These are phyloP conservation scores for Pachymerium ferrugineum DNA, from an alignment of 2,888 invertebrate species.

Conservation along the genomic window DNA sequence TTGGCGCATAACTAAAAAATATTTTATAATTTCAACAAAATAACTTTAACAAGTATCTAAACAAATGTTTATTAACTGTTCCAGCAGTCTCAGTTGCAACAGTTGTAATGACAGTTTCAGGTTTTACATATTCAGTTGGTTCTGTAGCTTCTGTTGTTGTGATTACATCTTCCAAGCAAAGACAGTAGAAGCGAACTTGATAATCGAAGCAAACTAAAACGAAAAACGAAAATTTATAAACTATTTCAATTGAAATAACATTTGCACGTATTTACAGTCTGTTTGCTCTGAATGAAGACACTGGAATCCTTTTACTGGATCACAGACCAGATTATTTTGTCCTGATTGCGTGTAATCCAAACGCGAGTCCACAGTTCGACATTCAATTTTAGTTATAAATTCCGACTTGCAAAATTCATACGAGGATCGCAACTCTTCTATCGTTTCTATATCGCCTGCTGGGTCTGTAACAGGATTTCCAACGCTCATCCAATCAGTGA, in stretches of 20 bases:
- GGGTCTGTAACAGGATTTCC: conserved; percentile 40
- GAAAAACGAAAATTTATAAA: neutral
- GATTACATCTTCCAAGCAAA: conserved; percentile 36
- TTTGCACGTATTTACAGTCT: neutral
- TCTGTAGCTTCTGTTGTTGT: conserved; percentile 29
- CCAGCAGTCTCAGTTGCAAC: neutral
- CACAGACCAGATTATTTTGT: conserved; percentile 40
- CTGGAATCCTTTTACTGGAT: conserved; percentile 36
- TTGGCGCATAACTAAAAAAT: conserved; percentile 49
- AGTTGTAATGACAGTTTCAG: neutral
- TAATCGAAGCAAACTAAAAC: conserved; percentile 40
- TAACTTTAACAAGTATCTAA: neutral
- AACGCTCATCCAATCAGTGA: conserved; percentile 43
- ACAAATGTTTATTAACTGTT: neutral
- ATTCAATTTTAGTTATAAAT: conserved; percentile 43
- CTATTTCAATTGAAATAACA: neutral
- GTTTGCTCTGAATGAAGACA: conserved; percentile 36
- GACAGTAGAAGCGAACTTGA: conserved; percentile 42
- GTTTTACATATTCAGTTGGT: neutral
- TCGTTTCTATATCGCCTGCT: conserved; percentile 39
- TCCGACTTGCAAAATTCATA: conserved; percentile 40
- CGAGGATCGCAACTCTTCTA: conserved; percentile 35
- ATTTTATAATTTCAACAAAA: no score
- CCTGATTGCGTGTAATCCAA: conserved; percentile 40
- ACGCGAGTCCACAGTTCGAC: conserved; percentile 42